Evolutionary conservation across 2,113 vertebrate species (phyloP).

Genomic region (Aythya baeri): DNA sequence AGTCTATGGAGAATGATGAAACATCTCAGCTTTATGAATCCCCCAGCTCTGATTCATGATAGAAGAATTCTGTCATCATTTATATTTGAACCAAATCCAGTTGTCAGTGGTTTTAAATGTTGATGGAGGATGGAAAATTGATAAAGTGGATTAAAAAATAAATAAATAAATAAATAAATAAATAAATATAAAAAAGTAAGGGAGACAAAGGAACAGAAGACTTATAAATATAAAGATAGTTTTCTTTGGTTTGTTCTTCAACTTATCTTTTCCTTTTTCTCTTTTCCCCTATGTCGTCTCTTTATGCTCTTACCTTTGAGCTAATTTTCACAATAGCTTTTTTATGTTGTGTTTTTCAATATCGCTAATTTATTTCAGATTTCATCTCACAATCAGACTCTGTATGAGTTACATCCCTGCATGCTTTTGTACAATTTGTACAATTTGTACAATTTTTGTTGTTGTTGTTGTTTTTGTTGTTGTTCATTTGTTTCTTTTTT

Average conservation of each 20-base stretch:
- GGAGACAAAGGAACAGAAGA: neutral
- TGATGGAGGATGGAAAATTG: accelerated
- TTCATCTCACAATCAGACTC: neutral
- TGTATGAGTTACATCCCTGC: neutral
- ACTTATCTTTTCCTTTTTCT: neutral
- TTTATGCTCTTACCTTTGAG: neutral
- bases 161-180: neutral
- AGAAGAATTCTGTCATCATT: neutral
- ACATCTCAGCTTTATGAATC: neutral
- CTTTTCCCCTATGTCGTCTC: accelerated
- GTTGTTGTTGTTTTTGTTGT: too few relatives aligned
- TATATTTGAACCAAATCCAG: neutral
- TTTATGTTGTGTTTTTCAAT: neutral
- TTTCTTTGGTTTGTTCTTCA: neutral
- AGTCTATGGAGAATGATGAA: neutral
- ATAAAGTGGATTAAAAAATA: neutral
- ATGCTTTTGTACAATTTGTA: neutral
- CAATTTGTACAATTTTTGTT: neutral
- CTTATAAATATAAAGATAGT: neutral
- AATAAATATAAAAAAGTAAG: neutral
- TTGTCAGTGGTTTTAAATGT: neutral
- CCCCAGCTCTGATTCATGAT: neutral
- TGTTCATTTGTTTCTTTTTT: neutral
- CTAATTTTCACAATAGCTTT: neutral
- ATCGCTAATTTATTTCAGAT: neutral